A percentile compares a stretch with the other conserved stretches of the same genome.
Conservation (phyloP, 2,797 vertebrate species). For the Simalia tracyae region DNA sequence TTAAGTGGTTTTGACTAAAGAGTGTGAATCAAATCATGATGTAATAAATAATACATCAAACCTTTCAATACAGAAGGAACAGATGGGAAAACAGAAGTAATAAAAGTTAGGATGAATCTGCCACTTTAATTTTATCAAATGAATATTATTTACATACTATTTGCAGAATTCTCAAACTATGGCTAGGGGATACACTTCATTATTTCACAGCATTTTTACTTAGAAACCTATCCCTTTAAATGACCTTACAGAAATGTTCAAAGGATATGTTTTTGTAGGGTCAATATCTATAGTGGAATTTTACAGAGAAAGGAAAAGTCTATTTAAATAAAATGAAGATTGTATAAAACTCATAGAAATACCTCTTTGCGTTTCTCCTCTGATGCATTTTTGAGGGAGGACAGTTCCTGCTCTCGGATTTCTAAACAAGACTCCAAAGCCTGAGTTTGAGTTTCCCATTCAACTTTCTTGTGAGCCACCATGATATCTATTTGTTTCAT, state of each 20-base stretch:
- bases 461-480: constrained; percentile 79
- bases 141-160: neutral
- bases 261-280: neutral
- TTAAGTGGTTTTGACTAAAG: neutral
- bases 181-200: neutral
- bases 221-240: neutral
- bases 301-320: neutral
- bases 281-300: neutral
- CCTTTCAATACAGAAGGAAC: neutral
- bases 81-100: neutral
- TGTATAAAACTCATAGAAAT: neutral
- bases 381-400: constrained; percentile 63
- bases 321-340: neutral
- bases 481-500: constrained; percentile 84
- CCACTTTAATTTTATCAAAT: neutral
- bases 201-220: neutral
- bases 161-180: neutral
- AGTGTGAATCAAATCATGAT: neutral
- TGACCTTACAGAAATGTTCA: neutral
- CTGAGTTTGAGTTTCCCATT: constrained; percentile 77
- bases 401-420: constrained; percentile 73
- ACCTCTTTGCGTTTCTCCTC: constrained; percentile 77
- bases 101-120: neutral
- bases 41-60: neutral
- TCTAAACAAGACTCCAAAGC: constrained; percentile 72